A percentile compares a stretch with the other conserved stretches of the same genome.
These are phyloP conservation scores for Pseudanteris insignis DNA, from an alignment of 2,888 invertebrate genomes.

Conservation along the genomic window DNA sequence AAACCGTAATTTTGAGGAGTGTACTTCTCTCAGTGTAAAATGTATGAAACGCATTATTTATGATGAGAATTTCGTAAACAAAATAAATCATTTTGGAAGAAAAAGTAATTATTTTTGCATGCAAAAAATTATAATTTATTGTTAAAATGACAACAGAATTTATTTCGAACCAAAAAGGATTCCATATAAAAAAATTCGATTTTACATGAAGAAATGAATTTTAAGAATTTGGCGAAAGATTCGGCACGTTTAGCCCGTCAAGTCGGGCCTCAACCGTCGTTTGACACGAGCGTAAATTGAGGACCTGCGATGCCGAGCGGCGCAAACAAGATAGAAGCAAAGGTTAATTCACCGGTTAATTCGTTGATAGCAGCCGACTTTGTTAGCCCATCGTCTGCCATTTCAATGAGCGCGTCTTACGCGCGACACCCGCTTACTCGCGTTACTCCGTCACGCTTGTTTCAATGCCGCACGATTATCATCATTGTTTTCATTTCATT, in stretches of 20 bases:
- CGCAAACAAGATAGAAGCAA: slow-evolving; percentile 37
- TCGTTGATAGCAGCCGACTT: slow-evolving; percentile 35
- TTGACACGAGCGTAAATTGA: slow-evolving; percentile 46
- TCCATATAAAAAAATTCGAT: too few species aligned
- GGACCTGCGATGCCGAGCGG: slow-evolving; percentile 34
- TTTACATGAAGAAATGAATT: too few species aligned
- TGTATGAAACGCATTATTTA: too few species aligned
- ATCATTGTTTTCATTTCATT: slow-evolving; percentile 18
- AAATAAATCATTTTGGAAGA: too few species aligned
- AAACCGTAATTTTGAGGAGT: too few species aligned
- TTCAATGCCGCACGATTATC: slow-evolving; percentile 18
- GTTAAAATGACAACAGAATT: too few species aligned
- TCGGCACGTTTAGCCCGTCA: too few species aligned
- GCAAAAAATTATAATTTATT: too few species aligned
- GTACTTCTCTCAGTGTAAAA: too few species aligned
- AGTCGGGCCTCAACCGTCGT: slow-evolving; percentile 14
- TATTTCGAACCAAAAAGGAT: too few species aligned
- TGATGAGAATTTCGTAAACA: too few species aligned
- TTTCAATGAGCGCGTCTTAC: slow-evolving; percentile 34
- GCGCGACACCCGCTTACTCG: slow-evolving; percentile 29
- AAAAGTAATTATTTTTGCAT: too few species aligned
- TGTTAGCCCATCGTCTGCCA: slow-evolving; percentile 28
- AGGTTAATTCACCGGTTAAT: slow-evolving; percentile 40
- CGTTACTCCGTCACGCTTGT: slow-evolving; percentile 26
- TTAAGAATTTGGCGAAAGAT: slow-evolving; percentile 27